These are phyloP conservation scores for Phalacrocorax aristotelis DNA, from an alignment of 2,113 vertebrate species.

Conservation along the genomic window DNA sequence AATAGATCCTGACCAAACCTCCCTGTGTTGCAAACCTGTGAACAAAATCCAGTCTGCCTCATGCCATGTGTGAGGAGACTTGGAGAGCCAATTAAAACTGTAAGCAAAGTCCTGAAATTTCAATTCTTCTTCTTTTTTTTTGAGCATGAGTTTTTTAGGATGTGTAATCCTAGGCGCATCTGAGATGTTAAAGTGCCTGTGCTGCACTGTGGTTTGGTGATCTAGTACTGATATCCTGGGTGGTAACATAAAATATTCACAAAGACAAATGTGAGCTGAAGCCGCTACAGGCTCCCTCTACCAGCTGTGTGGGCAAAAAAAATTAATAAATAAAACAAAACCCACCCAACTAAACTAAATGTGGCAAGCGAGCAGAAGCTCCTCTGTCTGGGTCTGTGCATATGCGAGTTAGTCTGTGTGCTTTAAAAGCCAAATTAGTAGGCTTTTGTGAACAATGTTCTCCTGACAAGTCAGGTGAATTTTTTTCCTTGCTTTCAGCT, in stretches of 20 bases:
- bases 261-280: constrained; percentile 40
- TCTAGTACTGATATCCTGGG: neutral
- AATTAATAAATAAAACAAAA: neutral
- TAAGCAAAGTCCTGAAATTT: neutral
- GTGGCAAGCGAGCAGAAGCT: neutral
- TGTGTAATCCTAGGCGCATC: neutral
- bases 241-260: constrained; percentile 44
- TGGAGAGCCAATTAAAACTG: constrained; percentile 17
- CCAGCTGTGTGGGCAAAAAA: neutral
- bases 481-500: constrained; percentile 32
- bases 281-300: neutral
- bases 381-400: neutral
- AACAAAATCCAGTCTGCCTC: constrained; percentile 14
- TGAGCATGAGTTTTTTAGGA: neutral
- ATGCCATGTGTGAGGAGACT: neutral
- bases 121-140: neutral
- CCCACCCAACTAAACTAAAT: neutral
- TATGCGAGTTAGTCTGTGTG: neutral
- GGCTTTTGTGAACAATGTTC: neutral
- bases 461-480: neutral
- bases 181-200: neutral
- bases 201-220: neutral
- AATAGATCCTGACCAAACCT: constrained; percentile 23
- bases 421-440: neutral
- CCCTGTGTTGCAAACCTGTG: neutral